Base-by-base conservation (phyloP, 2,797 vertebrate species). In the Bovichtus variegatus region DNA sequence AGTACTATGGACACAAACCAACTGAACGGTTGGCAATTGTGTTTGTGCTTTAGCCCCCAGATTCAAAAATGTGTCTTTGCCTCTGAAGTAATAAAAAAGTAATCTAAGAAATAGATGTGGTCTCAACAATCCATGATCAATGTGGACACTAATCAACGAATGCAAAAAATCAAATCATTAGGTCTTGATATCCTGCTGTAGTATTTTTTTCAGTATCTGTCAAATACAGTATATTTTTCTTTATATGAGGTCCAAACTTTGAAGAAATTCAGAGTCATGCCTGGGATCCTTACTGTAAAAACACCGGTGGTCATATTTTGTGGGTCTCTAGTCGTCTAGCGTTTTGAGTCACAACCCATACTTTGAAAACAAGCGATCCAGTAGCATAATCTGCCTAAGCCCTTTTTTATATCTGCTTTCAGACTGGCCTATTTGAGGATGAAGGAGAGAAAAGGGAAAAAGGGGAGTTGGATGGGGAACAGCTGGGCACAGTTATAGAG, bases 381-480 rank as follows among this genome's bases (percentile, higher is more conserved):
- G 66, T 18, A 68, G 59, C 41, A 68, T 81, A 87, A 83, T 87
- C 74, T 57, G 64, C 57, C 43, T 75, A 65, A 89, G 29, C 53
- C 57, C 70, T 71, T 34, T 71, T 76, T n/a, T n/a, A 34, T 63
- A 89, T 87, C 74, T 63, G 64, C 67, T 58, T 76, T 86, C 69
- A 90, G 66, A 82, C 58, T 55, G 25, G 73, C 43, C 71, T 88
- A 55, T 89, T 76, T 86, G 59, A 82, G 67, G 76, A 85, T 80
- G 68, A 27, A 47, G 63, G 47, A 63, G 41, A 40, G 62, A 38
- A 64, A 63, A 47, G 19, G 15, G 1, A 58, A 66, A 29, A 80
- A 60, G 27, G 15, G 29, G 80, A 71, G 78, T 72, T 84, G 79
- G 76, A 88, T 16, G 41, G 41, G 36, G 78, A 81, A 80, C 59